Evolutionary conservation across 2,797 vertebrate genomes (phyloP), one percentile per base, ranked within the genome.

Genomic region (Lacerta viridis): DNA sequence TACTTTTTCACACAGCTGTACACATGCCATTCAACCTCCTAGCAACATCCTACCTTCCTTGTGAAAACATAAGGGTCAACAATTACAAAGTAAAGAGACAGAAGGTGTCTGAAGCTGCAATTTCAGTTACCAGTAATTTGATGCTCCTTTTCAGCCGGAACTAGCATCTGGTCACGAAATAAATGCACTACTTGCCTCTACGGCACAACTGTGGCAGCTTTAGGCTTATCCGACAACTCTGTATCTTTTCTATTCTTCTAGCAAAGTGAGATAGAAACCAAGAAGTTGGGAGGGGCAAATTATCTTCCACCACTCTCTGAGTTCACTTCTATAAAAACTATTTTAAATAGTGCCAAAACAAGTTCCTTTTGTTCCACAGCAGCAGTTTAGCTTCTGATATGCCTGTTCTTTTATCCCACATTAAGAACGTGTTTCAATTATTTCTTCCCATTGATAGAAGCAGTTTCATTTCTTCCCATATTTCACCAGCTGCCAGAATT

Each of bases 391-490:
- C 3, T 43, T 39, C 50, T 41, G 46, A 29, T 90, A 88, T 0
- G 27, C 29, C 61, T 93, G 87, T 77, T 15, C 17, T 87, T 87
- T 71, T n/a, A 71, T 80, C 36, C 15, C 39, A 36, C 11, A 25
- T 20, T 46, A 55, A 55, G 50, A 55, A 55, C 50, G 17, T 1
- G 29, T 74, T 74, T 81, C 74, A 46, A 33, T n/a, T 87, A 88
- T 88, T 87, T 61, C 93, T 91, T 90, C 76, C 85, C 92, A 91
- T 91, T 95, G 90, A 2, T 78, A 90, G 85, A 95, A 80, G 66
- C 92, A 90, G 15, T 55, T 80, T 77, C 2, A 1, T 71, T 68
- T 90, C 69, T 11, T 87, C 90, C 81, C 69, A 77, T 81, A 79
- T 94, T 91, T 94, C 78, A 92, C 92, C 84, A 71, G 86, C 1